Evolutionary conservation across 2,113 vertebrate species (phyloP), one percentile per base, ranked within the genome.

Genomic region (Tylochromis polylepis): DNA sequence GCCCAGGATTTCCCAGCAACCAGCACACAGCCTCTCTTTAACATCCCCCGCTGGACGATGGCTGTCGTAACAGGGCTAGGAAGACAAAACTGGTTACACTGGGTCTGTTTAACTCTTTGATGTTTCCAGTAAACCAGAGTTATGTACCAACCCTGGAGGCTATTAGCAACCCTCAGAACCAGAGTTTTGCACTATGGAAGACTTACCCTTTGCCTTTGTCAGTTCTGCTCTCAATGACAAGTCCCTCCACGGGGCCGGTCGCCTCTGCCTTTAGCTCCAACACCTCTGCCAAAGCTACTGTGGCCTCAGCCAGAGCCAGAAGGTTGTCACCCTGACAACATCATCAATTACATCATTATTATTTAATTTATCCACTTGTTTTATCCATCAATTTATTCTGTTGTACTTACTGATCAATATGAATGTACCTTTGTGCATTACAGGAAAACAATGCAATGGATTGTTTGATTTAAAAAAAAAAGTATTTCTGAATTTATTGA

Each of bases 1-100:
- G 97, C 98, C 98, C 98, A 99, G 7, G 95, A 95, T 90, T 93
- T 97, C 20, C 98, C 98, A 10, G 98, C 97, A 88, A 99, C 98
- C 92, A 99, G 94, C 78, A 97, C 60, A 3, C 96, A 97, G 56
- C 98, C 97, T 49, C 96, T 97, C 91, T 90, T 96, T 90, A 99
- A 91, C 12, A 96, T 97, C 91, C 99, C 99, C 87, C 96, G 97
- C 90, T 99, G 98, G 91, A 99, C 92, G 83, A 99, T 96, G 83
- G 97, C 97, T 11, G 98, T 98, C 5, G 98, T 97, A 9, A 99
- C 95, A 0, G 95, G 93, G 3, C 97, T 97, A 90, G 60, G 18
- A 43, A 34, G 14, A 56, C 12, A 58, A 9, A 15, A 62, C 29
- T 6, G 22, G 43, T 79, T 15, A 60, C 14, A 29, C 20, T 11